A percentile compares a stretch with the other conserved stretches of the same genome.
Evolutionary conservation across 2,888 invertebrate genomes (phyloP).

Genomic region (Drosophila diplacantha): DNA sequence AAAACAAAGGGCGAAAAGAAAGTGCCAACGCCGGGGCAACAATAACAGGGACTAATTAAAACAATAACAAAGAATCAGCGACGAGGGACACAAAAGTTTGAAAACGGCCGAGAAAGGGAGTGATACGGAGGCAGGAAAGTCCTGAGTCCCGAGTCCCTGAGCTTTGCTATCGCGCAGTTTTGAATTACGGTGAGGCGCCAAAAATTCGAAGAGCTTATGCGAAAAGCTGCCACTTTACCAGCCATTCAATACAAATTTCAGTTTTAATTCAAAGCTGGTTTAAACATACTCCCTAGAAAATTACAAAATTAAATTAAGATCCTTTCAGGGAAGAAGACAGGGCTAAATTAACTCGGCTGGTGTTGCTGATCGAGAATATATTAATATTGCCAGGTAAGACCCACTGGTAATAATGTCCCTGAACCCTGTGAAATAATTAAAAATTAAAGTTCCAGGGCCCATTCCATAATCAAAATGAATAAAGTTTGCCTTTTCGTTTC

Average conservation of each 20-base stretch:
- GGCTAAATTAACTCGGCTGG: background rate
- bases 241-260: background rate
- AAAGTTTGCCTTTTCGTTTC: background rate
- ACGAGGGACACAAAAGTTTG: constrained; percentile 13
- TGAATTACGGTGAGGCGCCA: background rate
- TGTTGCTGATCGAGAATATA: background rate
- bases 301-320: background rate
- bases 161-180: background rate
- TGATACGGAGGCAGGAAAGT: too few relatives aligned
- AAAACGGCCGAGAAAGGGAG: too few relatives aligned
- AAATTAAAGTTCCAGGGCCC: background rate
- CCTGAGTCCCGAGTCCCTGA: background rate
- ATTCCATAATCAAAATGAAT: background rate
- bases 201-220: background rate
- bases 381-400: background rate
- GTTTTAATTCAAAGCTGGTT: background rate
- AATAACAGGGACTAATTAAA: constrained; percentile 32
- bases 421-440: background rate
- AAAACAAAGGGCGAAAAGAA: background rate
- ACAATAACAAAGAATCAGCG: constrained; percentile 16
- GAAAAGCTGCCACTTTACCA: background rate
- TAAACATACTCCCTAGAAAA: background rate
- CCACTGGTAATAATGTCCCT: too few relatives aligned
- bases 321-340: background rate
- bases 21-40: constrained; percentile 1